These are phyloP conservation scores for Tinamus guttatus DNA, from an alignment of 2,113 vertebrate genomes.

Conservation along the genomic window DNA sequence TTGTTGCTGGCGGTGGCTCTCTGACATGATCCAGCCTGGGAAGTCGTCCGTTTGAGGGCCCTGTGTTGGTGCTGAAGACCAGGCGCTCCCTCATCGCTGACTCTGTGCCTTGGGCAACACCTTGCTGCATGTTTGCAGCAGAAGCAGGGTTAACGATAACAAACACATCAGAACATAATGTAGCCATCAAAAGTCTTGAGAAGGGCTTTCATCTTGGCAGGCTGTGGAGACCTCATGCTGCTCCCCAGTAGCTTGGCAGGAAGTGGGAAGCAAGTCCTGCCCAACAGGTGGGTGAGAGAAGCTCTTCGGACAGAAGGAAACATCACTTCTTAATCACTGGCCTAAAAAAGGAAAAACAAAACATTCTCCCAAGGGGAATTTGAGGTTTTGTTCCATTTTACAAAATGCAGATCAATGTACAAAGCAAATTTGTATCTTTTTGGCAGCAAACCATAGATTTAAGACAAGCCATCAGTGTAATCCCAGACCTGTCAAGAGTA, in stretches of 20 bases:
- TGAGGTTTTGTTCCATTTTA: constrained; percentile 21
- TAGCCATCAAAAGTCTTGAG: neutral
- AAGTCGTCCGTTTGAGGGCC: neutral
- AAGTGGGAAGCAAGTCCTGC: neutral
- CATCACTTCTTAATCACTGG: neutral
- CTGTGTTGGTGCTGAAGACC: neutral
- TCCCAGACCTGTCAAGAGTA: constrained; percentile 8
- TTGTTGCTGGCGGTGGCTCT: neutral
- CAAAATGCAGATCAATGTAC: neutral
- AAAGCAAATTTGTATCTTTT: constrained; percentile 33
- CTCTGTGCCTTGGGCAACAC: neutral
- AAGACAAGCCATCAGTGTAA: constrained; percentile 5
- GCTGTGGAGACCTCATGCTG: neutral
- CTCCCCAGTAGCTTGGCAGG: neutral
- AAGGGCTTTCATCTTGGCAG: neutral
- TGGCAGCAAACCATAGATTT: constrained; percentile 15
- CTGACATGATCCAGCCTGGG: neutral
- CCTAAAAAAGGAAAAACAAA: neutral
- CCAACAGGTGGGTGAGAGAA: neutral
- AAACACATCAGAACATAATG: neutral
- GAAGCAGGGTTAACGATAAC: neutral
- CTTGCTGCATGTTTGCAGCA: neutral
- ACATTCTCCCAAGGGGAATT: neutral
- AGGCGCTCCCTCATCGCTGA: neutral
- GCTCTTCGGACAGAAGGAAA: neutral